Percentiles rank a stretch among this genome's conserved stretches.
Conservation (phyloP, 2,888 invertebrate genomes). For the Zaprionus obscuricornis region DNA sequence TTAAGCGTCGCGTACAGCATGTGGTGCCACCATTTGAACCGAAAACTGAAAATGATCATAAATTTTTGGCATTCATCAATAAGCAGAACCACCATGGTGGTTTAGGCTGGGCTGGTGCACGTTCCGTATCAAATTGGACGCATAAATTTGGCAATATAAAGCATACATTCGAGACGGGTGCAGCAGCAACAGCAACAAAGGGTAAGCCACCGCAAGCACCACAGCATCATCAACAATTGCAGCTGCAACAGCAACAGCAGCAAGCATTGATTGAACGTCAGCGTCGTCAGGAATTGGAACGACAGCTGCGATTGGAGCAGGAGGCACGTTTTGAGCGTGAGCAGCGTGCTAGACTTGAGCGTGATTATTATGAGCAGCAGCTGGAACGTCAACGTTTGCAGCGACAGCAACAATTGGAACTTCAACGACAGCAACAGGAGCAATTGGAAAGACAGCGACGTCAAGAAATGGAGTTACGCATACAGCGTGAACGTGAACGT, state of each 20-base stretch:
- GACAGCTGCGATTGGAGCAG: conserved; percentile 62
- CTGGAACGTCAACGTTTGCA: conserved; percentile 53
- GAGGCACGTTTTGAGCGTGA: conserved; percentile 69
- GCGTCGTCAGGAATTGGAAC: conserved; percentile 82
- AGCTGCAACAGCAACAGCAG: conserved; percentile 32
- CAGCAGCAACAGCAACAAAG: conserved; percentile 79
- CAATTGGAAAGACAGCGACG: conserved; percentile 1
- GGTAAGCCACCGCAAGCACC: conserved; percentile 83
- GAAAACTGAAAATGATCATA: conserved; percentile 93
- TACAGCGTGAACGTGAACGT: not conserved
- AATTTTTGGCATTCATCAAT: conserved; percentile 92
- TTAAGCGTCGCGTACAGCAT: conserved; percentile 83
- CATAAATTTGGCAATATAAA: conserved; percentile 93
- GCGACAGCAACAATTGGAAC: conserved; percentile 41
- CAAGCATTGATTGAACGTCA: conserved; percentile 66
- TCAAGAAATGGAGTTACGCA: too few species aligned
- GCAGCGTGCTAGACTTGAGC: conserved; percentile 82
- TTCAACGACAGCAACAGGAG: conserved; percentile 13
- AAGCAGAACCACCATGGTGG: conserved; percentile 87
- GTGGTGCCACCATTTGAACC: conserved; percentile 89
- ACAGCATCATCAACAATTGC: conserved; percentile 80
- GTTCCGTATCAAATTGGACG: conserved; percentile 88
- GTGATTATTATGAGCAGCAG: conserved; percentile 75
- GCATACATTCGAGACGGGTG: conserved; percentile 88
- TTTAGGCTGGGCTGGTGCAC: conserved; percentile 80